Evolutionary conservation across 2,888 invertebrate species (phyloP).

Genomic region (Diaperis boleti): DNA sequence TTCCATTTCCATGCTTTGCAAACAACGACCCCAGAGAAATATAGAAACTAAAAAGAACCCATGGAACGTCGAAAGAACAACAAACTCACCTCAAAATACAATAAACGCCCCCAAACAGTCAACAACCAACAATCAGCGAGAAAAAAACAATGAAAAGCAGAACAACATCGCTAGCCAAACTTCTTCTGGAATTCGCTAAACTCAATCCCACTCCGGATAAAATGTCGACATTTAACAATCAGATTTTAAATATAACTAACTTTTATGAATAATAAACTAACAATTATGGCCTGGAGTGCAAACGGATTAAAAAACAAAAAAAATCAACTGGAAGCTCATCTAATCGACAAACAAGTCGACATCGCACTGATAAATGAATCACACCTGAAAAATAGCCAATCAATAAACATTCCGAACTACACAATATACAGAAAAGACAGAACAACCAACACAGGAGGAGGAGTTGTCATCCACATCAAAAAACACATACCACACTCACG

Average conservation of each 20-base stretch:
- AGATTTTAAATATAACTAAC: not conserved
- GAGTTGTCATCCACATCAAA: not conserved
- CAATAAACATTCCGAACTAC: not conserved
- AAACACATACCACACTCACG: not conserved
- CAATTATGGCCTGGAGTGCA: not conserved
- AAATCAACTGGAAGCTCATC: no score
- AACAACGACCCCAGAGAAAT: not conserved
- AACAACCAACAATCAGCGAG: not conserved
- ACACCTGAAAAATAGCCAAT: not conserved
- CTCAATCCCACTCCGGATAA: no score
- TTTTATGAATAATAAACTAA: not conserved
- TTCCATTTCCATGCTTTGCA: not conserved
- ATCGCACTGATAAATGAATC: not conserved
- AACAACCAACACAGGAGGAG: not conserved
- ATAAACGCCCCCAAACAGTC: not conserved
- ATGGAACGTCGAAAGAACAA: not conserved
- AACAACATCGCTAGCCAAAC: no score
- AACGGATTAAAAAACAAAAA: not conserved
- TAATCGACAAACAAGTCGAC: no score
- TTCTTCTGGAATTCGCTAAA: no score
- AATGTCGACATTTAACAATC: not conserved
- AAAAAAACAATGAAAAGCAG: no score
- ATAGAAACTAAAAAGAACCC: not conserved
- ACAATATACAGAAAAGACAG: not conserved
- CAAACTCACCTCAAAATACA: not conserved